phyloP scores from a whole-genome alignment of 2,888 invertebrate species.

The Caenorhabditis sp. region DNA sequence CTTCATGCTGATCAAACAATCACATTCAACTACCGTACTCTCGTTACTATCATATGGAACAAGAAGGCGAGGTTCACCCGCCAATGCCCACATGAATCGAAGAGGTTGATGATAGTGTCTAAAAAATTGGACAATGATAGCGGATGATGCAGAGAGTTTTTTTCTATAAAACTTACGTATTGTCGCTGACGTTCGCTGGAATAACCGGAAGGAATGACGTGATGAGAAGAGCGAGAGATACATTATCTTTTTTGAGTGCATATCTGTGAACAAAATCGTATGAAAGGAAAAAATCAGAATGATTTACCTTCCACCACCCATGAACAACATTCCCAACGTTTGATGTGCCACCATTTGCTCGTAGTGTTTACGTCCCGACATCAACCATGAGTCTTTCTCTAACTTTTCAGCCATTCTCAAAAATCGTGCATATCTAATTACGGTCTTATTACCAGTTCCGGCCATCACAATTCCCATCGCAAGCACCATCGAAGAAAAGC shows the following conservation, averaged over 20 bases:
- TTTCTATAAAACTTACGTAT: conserved; percentile 77
- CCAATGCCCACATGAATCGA: conserved; percentile 92
- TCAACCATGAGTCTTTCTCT: conserved; percentile 28
- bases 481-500: conserved; percentile 16
- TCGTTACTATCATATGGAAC: conserved; percentile 84
- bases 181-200: conserved; percentile 93
- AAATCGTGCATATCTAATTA: conserved; percentile 25
- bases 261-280: conserved; percentile 58
- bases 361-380: conserved; percentile 83
- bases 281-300: neutral
- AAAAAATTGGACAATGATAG: conserved; percentile 22
- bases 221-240: conserved; percentile 86
- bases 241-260: conserved; percentile 78
- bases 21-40: conserved; percentile 26
- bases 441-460: conserved; percentile 34
- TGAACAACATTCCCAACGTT: conserved; percentile 88
- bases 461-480: conserved; percentile 32
- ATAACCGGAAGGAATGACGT: conserved; percentile 96
- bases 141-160: neutral
- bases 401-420: conserved; percentile 17
- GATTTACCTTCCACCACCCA: conserved; percentile 85
- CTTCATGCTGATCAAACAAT: conserved; percentile 27
- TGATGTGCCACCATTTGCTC: conserved; percentile 94
- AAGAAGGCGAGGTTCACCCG: conserved; percentile 87
- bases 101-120: conserved; percentile 97